These are phyloP conservation scores for Microtus obscurus DNA, from an alignment of 2,797 vertebrate genomes.

Conservation along the genomic window DNA sequence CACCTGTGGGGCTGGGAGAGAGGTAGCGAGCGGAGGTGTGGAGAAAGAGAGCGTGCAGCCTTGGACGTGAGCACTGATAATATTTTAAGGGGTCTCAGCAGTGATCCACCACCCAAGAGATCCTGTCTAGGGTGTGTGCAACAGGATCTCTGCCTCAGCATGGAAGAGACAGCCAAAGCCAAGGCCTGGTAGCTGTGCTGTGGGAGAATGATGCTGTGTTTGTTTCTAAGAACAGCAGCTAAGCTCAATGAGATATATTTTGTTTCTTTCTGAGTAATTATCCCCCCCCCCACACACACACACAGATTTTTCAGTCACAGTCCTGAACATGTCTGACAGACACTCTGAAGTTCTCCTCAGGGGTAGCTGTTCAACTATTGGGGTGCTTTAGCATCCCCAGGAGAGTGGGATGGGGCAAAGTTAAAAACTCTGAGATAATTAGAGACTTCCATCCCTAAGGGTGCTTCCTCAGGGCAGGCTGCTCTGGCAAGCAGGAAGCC, in stretches of 20 bases:
- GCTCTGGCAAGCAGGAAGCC: neutral
- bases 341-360: neutral
- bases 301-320: neutral
- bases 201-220: neutral
- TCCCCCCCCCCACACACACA: neutral
- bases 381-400: neutral
- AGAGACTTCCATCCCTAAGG: neutral
- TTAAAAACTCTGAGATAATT: neutral
- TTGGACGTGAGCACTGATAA: neutral
- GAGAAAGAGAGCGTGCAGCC: neutral
- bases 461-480: fast-evolving
- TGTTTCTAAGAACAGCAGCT: neutral
- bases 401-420: neutral
- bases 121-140: neutral
- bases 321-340: neutral
- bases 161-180: neutral
- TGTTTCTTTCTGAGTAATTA: slow-evolving; percentile 66
- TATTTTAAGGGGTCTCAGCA: neutral
- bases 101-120: neutral
- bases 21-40: fast-evolving
- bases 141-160: neutral
- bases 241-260: slow-evolving; percentile 21
- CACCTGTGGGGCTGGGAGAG: fast-evolving
- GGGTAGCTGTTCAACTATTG: neutral
- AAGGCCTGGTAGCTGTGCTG: neutral